phyloP scores from a whole-genome alignment of 2,797 vertebrate species.

The Sternotherus odoratus region DNA sequence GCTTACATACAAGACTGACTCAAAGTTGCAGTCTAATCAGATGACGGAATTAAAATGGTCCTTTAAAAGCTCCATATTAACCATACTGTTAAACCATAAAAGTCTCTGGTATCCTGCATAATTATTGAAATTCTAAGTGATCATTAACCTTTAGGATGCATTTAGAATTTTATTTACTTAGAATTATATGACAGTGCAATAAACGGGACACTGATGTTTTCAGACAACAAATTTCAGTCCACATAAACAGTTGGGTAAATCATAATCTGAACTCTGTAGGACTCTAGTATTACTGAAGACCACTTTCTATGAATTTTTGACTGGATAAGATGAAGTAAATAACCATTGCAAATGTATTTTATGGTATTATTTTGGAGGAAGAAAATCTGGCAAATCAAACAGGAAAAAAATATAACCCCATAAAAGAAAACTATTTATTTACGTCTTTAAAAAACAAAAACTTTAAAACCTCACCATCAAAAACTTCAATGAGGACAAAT shows the following conservation, averaged over 20 bases:
- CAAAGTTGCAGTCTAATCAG: slow-evolving; percentile 20
- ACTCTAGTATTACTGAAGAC: slow-evolving; percentile 12
- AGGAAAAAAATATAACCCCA: background rate
- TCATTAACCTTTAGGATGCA: slow-evolving; percentile 29
- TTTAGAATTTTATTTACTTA: slow-evolving; percentile 51
- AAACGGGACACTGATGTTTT: slow-evolving; percentile 18
- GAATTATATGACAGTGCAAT: slow-evolving; percentile 42
- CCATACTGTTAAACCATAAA: slow-evolving; percentile 20
- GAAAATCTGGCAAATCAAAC: slow-evolving; percentile 5
- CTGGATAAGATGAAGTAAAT: background rate
- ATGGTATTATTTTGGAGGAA: background rate
- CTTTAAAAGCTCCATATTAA: slow-evolving; percentile 17
- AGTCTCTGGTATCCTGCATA: background rate
- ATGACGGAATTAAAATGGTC: slow-evolving; percentile 32
- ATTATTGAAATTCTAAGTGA: slow-evolving; percentile 23
- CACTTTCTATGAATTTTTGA: background rate
- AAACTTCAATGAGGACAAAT: background rate
- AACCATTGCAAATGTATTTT: background rate
- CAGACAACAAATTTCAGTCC: slow-evolving; percentile 14
- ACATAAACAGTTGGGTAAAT: slow-evolving; percentile 3
- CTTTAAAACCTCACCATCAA: background rate
- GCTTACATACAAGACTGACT: slow-evolving; percentile 26
- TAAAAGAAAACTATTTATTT: slow-evolving; percentile 3
- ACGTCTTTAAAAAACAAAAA: background rate
- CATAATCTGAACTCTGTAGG: background rate